Conservation (phyloP, 2,888 invertebrate species). For the Drosophila tanythrix region DNA sequence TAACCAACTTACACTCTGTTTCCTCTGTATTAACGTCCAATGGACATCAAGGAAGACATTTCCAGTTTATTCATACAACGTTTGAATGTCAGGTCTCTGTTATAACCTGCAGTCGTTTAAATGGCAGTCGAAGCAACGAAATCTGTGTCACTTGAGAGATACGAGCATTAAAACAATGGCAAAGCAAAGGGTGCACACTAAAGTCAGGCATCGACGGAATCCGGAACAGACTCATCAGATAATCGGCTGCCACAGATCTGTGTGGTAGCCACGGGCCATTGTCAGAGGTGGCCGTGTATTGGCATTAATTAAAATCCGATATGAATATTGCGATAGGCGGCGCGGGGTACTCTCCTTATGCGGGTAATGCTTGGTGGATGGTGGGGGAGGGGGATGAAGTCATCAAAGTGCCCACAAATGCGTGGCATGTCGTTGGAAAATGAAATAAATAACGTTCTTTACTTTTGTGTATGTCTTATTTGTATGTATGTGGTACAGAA, state of each 20-base stretch:
- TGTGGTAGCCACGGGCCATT: constrained; percentile 19
- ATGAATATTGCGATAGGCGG: constrained; percentile 24
- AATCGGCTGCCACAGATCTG: constrained; percentile 36
- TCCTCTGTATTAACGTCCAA: neutral
- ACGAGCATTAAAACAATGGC: neutral
- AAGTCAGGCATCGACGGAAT: neutral
- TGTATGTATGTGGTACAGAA: constrained; percentile 5
- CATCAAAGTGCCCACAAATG: constrained; percentile 50
- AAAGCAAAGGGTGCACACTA: neutral
- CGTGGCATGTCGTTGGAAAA: constrained; percentile 34
- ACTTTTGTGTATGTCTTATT: constrained; percentile 15
- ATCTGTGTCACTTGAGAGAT: constrained; percentile 12
- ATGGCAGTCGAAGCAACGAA: constrained; percentile 12
- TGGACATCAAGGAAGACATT: neutral
- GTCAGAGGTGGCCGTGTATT: constrained; percentile 23
- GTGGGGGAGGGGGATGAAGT: neutral
- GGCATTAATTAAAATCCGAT: constrained; percentile 66
- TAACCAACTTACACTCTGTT: neutral
- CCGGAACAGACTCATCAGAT: neutral
- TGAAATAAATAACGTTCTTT: constrained; percentile 51
- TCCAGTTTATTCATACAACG: neutral
- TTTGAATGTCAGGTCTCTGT: neutral
- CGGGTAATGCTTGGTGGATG: neutral
- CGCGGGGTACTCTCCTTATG: constrained; percentile 28
- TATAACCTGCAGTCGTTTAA: constrained; percentile 11